Conservation (phyloP, 1,140 invertebrate species). For the Drosophila murphyi region DNA sequence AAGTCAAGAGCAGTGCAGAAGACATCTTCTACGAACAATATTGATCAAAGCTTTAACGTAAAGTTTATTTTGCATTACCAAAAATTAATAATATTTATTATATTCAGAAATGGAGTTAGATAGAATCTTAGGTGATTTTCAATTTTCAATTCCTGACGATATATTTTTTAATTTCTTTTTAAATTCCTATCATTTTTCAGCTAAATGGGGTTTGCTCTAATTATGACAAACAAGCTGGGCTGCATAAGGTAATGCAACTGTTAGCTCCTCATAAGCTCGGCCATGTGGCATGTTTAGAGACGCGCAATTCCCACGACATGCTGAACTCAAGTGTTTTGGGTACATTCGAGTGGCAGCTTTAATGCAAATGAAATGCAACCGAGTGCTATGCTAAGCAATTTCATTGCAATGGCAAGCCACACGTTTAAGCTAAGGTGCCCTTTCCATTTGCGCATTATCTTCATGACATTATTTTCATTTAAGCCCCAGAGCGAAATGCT, state of each 20-base stretch:
- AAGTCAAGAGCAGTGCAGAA: constrained; percentile 7
- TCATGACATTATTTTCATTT: constrained; percentile 66
- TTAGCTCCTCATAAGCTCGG: constrained; percentile 31
- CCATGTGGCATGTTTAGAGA: constrained; percentile 13
- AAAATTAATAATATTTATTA: too few relatives aligned
- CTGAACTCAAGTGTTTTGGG: constrained; percentile 37
- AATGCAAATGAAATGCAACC: constrained; percentile 73
- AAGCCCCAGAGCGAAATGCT: constrained; percentile 60
- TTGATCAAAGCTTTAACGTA: neutral
- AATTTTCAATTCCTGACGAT: neutral
- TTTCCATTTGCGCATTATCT: constrained; percentile 78
- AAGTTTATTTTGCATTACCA: too few relatives aligned
- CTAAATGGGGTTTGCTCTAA: too few relatives aligned
- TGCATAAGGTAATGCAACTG: constrained; percentile 11
- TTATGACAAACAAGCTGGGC: neutral
- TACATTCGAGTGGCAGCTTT: constrained; percentile 48
- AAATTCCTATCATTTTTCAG: too few relatives aligned
- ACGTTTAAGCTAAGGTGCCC: constrained; percentile 49
- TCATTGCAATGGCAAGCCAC: constrained; percentile 26
- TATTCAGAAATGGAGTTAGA: too few relatives aligned
- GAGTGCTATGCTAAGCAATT: constrained; percentile 5
- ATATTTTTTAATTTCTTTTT: neutral
- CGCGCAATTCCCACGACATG: constrained; percentile 29
- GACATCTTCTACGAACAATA: neutral
- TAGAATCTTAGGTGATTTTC: neutral